A percentile compares a stretch with the other conserved stretches of the same genome.
phyloP scores from a whole-genome alignment of 2,113 vertebrate genomes.

The Oreochromis tanganicae region DNA sequence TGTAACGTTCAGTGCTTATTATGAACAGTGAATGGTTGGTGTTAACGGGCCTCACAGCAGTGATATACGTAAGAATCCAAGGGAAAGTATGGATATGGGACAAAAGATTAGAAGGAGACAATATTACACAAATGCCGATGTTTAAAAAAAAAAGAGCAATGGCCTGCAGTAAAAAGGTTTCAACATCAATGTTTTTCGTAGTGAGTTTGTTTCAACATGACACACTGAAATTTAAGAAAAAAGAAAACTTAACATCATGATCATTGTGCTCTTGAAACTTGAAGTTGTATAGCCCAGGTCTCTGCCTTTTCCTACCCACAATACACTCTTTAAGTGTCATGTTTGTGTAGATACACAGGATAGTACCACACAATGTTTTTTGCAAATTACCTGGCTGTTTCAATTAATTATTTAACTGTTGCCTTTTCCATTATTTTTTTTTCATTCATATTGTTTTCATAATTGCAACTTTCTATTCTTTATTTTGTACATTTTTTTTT shows the following conservation, averaged over 20 bases:
- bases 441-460: slow-evolving; percentile 51
- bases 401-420: slow-evolving; percentile 50
- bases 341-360: background rate
- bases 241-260: background rate
- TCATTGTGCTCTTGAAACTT: slow-evolving; percentile 12
- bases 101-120: background rate
- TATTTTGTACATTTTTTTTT: slow-evolving; percentile 72
- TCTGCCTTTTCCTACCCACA: slow-evolving; percentile 32
- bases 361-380: slow-evolving; percentile 3
- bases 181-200: background rate
- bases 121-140: background rate
- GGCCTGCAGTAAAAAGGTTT: background rate
- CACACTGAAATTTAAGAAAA: background rate
- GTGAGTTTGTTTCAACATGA: slow-evolving; percentile 3
- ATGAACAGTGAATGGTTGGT: background rate
- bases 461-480: slow-evolving; percentile 72
- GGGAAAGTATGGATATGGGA: background rate
- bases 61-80: background rate
- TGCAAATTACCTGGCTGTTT: slow-evolving; percentile 27
- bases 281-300: background rate
- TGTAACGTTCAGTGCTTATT: background rate
- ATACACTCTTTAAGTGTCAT: background rate
- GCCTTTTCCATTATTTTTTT: slow-evolving; percentile 54
- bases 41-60: background rate
- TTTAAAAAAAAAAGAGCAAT: background rate